phyloP scores from a whole-genome alignment of 2,888 invertebrate species.

The Chaitophorus viminalis region DNA sequence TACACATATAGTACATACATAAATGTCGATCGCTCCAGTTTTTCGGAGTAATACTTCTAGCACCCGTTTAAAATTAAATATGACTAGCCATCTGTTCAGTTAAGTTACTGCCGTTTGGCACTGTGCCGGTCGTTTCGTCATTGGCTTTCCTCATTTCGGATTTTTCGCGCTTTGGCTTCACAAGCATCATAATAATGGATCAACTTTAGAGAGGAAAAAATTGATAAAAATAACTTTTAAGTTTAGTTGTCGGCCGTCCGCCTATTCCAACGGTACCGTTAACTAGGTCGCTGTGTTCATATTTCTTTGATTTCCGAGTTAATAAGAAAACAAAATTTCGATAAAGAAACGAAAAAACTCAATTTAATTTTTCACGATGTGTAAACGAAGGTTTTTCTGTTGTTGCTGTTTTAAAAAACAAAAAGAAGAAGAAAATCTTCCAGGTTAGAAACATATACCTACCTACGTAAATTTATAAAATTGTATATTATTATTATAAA shows the following conservation, averaged over 20 bases:
- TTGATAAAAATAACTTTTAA: conserved; percentile 62
- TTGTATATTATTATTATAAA: too few species aligned
- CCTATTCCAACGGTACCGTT: conserved; percentile 48
- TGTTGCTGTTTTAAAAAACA: conserved; percentile 60
- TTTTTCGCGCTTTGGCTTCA: conserved; percentile 61
- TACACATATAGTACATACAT: conserved; percentile 24
- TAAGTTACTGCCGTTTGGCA: conserved; percentile 55
- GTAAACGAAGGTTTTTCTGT: conserved; percentile 59
- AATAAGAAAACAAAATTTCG: conserved; percentile 23
- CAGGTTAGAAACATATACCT: conserved; percentile 55
- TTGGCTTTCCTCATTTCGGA: conserved; percentile 60
- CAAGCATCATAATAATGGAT: conserved; percentile 59
- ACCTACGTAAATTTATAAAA: background rate
- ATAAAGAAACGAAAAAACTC: background rate
- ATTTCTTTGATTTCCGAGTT: conserved; percentile 34
- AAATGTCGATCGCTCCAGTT: conserved; percentile 56
- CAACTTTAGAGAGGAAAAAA: conserved; percentile 60
- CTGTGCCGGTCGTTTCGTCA: conserved; percentile 57
- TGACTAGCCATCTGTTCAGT: conserved; percentile 61
- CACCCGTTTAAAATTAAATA: conserved; percentile 61
- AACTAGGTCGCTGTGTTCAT: conserved; percentile 48
- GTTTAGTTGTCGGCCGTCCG: conserved; percentile 56
- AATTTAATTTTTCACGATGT: conserved; percentile 24
- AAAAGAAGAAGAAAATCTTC: conserved; percentile 53
- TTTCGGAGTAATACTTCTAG: conserved; percentile 37